phyloP scores from a whole-genome alignment of 1,140 invertebrate species.

The Drosophila watanabei region DNA sequence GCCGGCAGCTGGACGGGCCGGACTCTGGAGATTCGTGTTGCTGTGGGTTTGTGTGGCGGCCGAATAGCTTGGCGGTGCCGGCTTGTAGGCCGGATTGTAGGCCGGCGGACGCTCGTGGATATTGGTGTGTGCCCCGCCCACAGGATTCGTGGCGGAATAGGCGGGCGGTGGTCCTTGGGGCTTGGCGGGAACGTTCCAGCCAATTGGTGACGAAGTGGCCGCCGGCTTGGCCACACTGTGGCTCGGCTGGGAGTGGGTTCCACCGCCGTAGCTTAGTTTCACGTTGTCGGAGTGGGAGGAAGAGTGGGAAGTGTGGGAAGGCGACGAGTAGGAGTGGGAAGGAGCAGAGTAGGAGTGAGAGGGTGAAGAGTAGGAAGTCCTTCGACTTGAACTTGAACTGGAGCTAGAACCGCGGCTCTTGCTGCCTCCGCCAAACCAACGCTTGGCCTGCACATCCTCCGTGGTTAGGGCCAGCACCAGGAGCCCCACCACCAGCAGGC shows the following conservation, averaged over 20 bases:
- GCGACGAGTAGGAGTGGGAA: constrained; percentile 17
- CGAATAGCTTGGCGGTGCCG: constrained; percentile 59
- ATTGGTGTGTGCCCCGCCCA: constrained; percentile 74
- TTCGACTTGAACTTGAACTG: constrained; percentile 36
- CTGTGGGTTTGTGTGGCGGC: constrained; percentile 55
- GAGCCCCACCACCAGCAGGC: constrained; percentile 37
- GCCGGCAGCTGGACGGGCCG: constrained; percentile 24
- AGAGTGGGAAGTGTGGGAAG: constrained; percentile 14
- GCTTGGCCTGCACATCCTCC: constrained; percentile 61
- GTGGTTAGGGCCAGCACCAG: constrained; percentile 50
- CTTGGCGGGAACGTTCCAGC: constrained; percentile 79
- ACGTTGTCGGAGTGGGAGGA: constrained; percentile 48
- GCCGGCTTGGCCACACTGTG: constrained; percentile 18
- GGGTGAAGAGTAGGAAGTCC: constrained; percentile 18
- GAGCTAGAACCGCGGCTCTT: constrained; percentile 40
- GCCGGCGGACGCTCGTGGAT: constrained; percentile 74
- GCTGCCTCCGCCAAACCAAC: constrained; percentile 54
- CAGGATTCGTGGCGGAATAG: constrained; percentile 68
- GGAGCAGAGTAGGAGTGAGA: constrained; percentile 17
- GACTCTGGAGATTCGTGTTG: constrained; percentile 37
- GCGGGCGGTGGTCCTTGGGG: constrained; percentile 73
- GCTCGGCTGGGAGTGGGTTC: constrained; percentile 32
- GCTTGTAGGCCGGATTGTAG: constrained; percentile 71
- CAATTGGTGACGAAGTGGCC: constrained; percentile 48
- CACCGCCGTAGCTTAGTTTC: constrained; percentile 59